A percentile compares a stretch with the other conserved stretches of the same genome.
Conservation (phyloP, 2,113 vertebrate genomes). For the Triplophysa siluroides region DNA sequence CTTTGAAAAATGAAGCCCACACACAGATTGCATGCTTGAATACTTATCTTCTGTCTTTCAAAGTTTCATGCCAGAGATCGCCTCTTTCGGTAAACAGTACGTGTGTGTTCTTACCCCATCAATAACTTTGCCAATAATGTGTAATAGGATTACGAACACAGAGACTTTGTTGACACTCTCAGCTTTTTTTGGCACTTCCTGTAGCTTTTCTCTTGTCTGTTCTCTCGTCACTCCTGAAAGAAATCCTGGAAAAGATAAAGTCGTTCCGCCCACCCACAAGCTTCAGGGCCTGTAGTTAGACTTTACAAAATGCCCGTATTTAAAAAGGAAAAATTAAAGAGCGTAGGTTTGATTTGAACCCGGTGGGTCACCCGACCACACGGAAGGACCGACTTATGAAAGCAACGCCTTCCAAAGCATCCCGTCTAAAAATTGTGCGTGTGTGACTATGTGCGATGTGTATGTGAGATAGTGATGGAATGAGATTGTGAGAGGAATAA, state of each 20-base stretch:
- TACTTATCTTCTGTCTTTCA: conserved; percentile 3
- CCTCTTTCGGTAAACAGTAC: conserved; percentile 10
- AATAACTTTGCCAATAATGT: conserved; percentile 23
- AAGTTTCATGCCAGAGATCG: not conserved
- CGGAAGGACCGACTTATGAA: conserved; percentile 8
- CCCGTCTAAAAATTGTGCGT: conserved; percentile 2
- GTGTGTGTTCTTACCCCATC: conserved; percentile 35
- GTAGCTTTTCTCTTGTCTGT: conserved; percentile 32
- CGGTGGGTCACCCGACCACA: not conserved
- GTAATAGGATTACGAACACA: conserved; percentile 38
- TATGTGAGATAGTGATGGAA: not conserved
- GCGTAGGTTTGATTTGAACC: conserved; percentile 20
- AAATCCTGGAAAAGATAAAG: not conserved
- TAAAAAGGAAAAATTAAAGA: not conserved
- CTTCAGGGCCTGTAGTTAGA: not conserved
- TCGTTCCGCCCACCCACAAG: conserved; percentile 5
- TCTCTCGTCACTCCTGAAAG: conserved; percentile 6
- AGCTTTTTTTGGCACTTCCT: conserved; percentile 11
- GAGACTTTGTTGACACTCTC: conserved; percentile 31
- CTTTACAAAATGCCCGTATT: conserved; percentile 7
- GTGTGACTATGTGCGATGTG: conserved; percentile 21
- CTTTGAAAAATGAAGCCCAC: conserved; percentile 21
- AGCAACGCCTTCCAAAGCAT: not conserved
- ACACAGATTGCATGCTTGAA: not conserved
- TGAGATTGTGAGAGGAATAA: not conserved